Base-by-base conservation (phyloP, 2,797 vertebrate genomes). In the Ctenopoma kingsleyae region DNA sequence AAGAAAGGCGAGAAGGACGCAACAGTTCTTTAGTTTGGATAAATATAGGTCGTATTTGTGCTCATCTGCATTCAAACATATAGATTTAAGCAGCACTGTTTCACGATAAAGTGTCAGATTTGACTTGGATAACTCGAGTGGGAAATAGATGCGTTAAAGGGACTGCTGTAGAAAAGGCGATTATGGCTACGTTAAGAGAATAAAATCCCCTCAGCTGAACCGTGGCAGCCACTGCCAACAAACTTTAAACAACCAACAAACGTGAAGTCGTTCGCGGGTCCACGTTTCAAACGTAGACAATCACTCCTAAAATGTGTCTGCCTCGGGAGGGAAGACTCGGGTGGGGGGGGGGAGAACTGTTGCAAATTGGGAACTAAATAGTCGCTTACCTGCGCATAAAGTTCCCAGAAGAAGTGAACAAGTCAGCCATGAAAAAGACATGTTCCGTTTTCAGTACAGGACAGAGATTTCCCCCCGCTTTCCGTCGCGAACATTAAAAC, bases 341-440 rank as follows among this genome's bases (percentile, higher is more conserved):
- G n/a, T n/a, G n/a, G n/a, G n/a, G n/a, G n/a, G n/a, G n/a, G n/a
- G n/a, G n/a, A 53, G 56, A 71, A 81, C 63, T 74, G 72, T 83
- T 67, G 64, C 73, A 44, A 74, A 58, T 71, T 57, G 17, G 2
- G 7, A 5, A 17, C 17, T 44, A 75, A 76, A 72, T 35, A 61
- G 69, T 67, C 0, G 68, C 83, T 91, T 94, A 99, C 98, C 96
- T 93, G 96, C 95, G 91, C 97, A 97, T 80, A 97, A 97, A 96
- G 96, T 97, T 95, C 96, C 96, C 91, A 96, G 96, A 89, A 99
- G 96, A 92, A 98, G 95, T 91, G 96, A 96, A 93, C 98, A 97
- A 94, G 96, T 96, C 89, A 98, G 92, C 96, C 96, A 97, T 91
- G 95, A 95, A 91, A 94, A 96, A 92, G 94, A 96, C 98, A 98